These are phyloP conservation scores for Mixornis gularis DNA, from an alignment of 2,113 vertebrate genomes.

Conservation along the genomic window DNA sequence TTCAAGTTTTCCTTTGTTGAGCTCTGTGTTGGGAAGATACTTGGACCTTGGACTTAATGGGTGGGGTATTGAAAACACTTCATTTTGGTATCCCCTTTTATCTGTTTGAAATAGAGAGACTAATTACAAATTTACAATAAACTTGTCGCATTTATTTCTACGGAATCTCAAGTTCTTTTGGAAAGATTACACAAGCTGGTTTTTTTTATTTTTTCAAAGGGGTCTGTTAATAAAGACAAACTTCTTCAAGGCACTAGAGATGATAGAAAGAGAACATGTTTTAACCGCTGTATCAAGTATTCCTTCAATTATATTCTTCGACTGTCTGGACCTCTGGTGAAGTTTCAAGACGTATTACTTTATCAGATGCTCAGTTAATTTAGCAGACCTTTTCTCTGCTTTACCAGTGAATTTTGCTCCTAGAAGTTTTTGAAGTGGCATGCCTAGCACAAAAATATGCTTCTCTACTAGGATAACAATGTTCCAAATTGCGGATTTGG, in stretches of 20 bases:
- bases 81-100: background rate
- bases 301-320: background rate
- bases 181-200: background rate
- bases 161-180: background rate
- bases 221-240: background rate
- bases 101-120: conserved; percentile 3
- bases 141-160: background rate
- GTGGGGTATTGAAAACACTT: background rate
- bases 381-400: background rate
- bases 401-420: background rate
- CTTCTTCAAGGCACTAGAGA: background rate
- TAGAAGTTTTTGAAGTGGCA: background rate
- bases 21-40: background rate
- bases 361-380: background rate
- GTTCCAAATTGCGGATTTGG: background rate
- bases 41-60: background rate
- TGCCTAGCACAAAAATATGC: background rate
- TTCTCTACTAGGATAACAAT: background rate
- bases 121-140: conserved; percentile 22
- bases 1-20: background rate
- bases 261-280: background rate
- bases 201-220: background rate
- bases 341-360: background rate
- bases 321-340: background rate
- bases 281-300: background rate